Evolutionary conservation across 1,140 invertebrate genomes (phyloP), one percentile per base, ranked within the genome.

Genomic region (Pteromalus puparum): DNA sequence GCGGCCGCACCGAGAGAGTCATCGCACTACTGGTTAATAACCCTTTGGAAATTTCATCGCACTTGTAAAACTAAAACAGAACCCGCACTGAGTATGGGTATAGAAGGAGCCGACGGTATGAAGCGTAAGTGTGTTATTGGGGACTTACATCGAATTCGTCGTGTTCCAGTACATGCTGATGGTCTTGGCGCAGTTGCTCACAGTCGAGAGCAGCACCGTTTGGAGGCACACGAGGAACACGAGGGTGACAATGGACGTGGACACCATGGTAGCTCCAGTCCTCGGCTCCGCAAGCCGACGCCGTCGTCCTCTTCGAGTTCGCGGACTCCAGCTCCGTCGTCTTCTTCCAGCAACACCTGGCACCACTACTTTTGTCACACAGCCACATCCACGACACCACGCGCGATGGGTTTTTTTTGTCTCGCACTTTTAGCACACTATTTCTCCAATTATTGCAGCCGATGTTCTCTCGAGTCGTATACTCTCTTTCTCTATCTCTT

Each of bases 111-210:
- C 61, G n/a, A 4, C 61, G 61, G 61, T 65, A 65, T 21, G 6
- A 18, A n/a, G 61, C 30, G 30, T 34, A 34, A 34, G n/a, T 65
- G 61, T n/a, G 21, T 6, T 65, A 9, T 5, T 9, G 6, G 7
- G 38, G n/a, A 92, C 95, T 95, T 93, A 96, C 95, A 96, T 96
- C 89, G 95, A 96, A 92, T 97, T 97, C 46, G 96, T 96, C 87
- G 96, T 97, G 93, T 97, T 97, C 96, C 96, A 97, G 90, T 97
- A 96, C 93, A 97, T 96, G 92, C 96, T 96, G 92, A 97, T 97
- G 24, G 96, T 96, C 92, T 97, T 97, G 75, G 96, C 96, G 92
- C 96, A 96, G 90, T 96, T 96, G 86, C 96, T 96, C 89, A 96
- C 94, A 21, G 95, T 95, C 34, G 95, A 96, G 53, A 96, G 93